phyloP scores from a whole-genome alignment of 1,140 invertebrate genomes.

The Trichoplusia ni region DNA sequence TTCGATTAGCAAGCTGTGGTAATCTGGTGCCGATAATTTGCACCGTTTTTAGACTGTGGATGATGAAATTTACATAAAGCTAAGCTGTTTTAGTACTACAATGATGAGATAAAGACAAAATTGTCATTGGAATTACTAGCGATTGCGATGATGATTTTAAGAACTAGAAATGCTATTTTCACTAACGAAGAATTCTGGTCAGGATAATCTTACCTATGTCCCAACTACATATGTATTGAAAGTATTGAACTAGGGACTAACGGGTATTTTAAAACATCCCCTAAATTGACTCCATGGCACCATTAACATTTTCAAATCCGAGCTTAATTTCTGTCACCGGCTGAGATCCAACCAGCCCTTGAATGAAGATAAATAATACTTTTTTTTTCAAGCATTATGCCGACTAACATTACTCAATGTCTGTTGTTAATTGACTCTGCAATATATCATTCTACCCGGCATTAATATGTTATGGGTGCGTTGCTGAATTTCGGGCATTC shows the following conservation, averaged over 20 bases:
- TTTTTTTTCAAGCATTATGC: constrained; percentile 46
- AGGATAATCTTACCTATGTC: no score
- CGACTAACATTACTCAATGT: constrained; percentile 51
- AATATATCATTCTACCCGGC: constrained; percentile 39
- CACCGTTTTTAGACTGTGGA: no score
- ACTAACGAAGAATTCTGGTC: no score
- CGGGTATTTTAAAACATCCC: neutral
- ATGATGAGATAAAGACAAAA: no score
- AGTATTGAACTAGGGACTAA: neutral
- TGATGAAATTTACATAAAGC: neutral
- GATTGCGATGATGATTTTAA: no score
- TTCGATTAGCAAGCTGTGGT: neutral
- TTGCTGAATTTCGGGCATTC: constrained; percentile 2
- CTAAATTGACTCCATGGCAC: neutral
- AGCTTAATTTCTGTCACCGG: constrained; percentile 29
- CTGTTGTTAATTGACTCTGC: constrained; percentile 52
- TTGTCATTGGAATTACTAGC: no score
- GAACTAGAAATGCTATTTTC: no score
- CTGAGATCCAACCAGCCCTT: constrained; percentile 5
- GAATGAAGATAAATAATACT: constrained; percentile 42
- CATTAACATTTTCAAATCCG: constrained; percentile 7
- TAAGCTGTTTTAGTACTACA: neutral
- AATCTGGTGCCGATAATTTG: neutral
- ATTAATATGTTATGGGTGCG: constrained; percentile 29
- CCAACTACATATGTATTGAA: no score